These are phyloP conservation scores for Cyanistes caeruleus DNA, from an alignment of 2,113 vertebrate genomes.

Conservation along the genomic window DNA sequence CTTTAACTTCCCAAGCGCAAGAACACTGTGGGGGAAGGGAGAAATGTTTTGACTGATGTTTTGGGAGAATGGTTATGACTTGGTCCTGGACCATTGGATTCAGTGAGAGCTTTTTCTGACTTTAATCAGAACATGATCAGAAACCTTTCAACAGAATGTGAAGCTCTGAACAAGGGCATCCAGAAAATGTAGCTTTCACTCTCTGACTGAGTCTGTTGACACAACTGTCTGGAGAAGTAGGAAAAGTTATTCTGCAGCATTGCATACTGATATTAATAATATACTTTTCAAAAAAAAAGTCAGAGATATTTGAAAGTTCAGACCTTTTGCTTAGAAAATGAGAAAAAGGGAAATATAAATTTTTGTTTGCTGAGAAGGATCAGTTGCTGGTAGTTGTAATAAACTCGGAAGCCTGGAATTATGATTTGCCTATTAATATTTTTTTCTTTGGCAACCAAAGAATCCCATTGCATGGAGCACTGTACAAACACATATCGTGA, in stretches of 20 bases:
- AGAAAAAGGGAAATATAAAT: neutral
- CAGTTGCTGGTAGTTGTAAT: neutral
- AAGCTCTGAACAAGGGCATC: neutral
- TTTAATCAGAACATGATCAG: neutral
- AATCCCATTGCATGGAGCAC: neutral
- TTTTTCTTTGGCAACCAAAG: neutral
- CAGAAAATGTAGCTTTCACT: neutral
- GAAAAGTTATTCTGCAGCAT: neutral
- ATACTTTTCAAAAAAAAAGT: neutral
- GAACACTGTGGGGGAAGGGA: rapidly evolving
- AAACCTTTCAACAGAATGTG: neutral
- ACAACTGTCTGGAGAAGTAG: neutral
- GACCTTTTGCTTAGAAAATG: neutral
- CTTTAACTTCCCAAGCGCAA: neutral
- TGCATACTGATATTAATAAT: neutral
- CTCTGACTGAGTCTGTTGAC: neutral
- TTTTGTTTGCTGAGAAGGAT: neutral
- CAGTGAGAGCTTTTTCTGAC: neutral
- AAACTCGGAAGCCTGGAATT: neutral
- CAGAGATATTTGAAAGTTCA: neutral
- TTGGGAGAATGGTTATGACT: neutral
- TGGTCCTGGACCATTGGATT: neutral
- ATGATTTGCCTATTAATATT: neutral
- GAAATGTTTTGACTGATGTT: neutral
- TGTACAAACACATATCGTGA: neutral